Conservation (phyloP, 2,888 invertebrate genomes). For the Automeris io region DNA sequence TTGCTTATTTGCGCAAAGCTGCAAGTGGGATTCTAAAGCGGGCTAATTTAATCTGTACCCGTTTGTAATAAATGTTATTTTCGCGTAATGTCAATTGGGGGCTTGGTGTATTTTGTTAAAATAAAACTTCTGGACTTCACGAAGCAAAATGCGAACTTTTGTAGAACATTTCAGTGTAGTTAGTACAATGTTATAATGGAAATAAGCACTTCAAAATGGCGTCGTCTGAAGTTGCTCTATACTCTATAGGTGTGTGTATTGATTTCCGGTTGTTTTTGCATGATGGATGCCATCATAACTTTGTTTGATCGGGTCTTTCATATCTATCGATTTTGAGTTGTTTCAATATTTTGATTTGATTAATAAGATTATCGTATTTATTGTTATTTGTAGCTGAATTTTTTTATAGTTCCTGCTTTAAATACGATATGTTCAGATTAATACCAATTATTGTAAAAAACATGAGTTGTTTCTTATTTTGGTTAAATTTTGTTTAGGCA, state of each 20-base stretch:
- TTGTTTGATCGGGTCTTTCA: conserved; percentile 23
- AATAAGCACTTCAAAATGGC: conserved; percentile 78
- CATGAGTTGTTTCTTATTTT: no score
- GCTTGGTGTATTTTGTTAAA: conserved; percentile 60
- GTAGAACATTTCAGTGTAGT: conserved; percentile 78
- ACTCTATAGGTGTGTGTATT: conserved; percentile 56
- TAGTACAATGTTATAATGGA: conserved; percentile 78
- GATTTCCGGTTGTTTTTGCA: conserved; percentile 44
- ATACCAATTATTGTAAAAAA: no score
- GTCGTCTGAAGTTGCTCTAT: conserved; percentile 67
- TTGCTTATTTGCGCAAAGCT: conserved; percentile 72
- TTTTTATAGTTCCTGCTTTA: no score
- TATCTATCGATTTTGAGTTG: conserved; percentile 2
- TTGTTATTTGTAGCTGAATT: no score
- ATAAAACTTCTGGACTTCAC: conserved; percentile 74
- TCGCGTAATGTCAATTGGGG: conserved; percentile 68
- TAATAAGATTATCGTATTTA: no score
- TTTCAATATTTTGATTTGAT: no score
- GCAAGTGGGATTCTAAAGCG: conserved; percentile 68
- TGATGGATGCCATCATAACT: conserved; percentile 39
- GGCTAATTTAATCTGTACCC: conserved; percentile 73
- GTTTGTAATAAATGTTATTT: conserved; percentile 75
- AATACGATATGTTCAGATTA: no score
- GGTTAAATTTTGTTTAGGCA: no score
- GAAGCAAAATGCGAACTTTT: conserved; percentile 78